Conservation (phyloP, 1,140 invertebrate species). For the Zaprionus inermis region DNA sequence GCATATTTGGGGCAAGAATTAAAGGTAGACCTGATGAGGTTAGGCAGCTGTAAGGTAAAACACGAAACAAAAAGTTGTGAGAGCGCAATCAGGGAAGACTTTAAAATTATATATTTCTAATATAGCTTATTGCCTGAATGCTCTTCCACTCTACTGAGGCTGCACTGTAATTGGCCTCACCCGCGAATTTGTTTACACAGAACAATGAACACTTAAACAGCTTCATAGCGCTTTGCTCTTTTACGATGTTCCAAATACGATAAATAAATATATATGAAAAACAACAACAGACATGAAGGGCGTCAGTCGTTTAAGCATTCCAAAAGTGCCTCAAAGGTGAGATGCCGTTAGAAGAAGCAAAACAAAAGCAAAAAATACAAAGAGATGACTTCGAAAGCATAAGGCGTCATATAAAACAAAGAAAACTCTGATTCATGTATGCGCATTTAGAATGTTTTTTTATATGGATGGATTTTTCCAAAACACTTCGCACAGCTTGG, state of each 20-base stretch:
- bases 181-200: constrained; percentile 62
- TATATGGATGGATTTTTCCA: not conserved
- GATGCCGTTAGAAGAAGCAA: constrained; percentile 4
- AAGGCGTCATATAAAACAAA: constrained; percentile 9
- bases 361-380: not conserved
- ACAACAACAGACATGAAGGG: constrained; percentile 24
- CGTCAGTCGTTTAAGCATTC: constrained; percentile 36
- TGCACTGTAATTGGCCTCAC: constrained; percentile 27
- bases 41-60: no score
- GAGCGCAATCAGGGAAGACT: no score
- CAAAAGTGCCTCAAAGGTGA: constrained; percentile 49
- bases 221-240: constrained; percentile 66
- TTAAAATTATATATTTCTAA: no score
- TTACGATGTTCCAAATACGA: constrained; percentile 70
- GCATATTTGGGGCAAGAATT: not conserved
- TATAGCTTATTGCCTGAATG: no score
- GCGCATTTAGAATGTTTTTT: constrained; percentile 30
- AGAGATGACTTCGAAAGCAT: constrained; percentile 1
- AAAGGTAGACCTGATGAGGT: not conserved
- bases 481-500: constrained; percentile 34
- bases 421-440: constrained; percentile 32
- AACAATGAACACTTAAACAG: constrained; percentile 72
- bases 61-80: not conserved
- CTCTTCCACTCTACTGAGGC: not conserved
- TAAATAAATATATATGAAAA: constrained; percentile 58